Base-by-base conservation (phyloP, 2,113 vertebrate species). In the Phylloscopus whistleri region DNA sequence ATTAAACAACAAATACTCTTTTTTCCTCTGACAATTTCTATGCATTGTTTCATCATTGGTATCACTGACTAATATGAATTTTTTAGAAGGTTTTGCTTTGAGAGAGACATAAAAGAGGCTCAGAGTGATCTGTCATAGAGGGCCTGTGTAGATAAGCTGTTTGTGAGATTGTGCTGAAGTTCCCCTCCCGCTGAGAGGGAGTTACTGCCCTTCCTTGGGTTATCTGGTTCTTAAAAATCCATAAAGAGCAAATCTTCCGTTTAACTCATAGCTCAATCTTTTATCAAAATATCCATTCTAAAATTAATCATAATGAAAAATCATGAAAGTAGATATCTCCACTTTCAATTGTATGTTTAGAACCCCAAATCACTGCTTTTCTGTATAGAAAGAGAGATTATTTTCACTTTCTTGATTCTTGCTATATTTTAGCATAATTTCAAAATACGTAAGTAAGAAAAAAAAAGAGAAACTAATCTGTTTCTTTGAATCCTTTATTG, bases 91-190 rank as follows among this genome's bases (percentile, higher is more conserved):
- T 76, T 76, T 62, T 76, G 12, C 11, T 89, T 41, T 68, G 63
- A 68, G 41, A 59, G 7, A 11, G 8, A 3, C 13, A 9, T 17
- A 16, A 10, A 43, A 41, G 49, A 51, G 26, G 10, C 14, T 53
- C 43, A 4, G 3, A 30, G 16, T 28, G 8, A 21, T 37, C 37
- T 10, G 2, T 24, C 20, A 4, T 2, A 58, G 56, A 43, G 8
- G 37, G 13, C 23, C 26, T 26, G 46, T 43, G 70, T 35, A 53
- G 43, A 43, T 11, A 53, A 8, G 37, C 12, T 12, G 0, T 0
- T 24, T 31, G n/a, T 26, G 19, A 46, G 16, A 31, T 20, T 21
- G 9, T 13, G 7, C 13, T 26, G 22, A 52, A 81, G 18, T 68
- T 79, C 16, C 13, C n/a, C 16, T 55, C 23, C 27, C 15, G 28